Conservation (phyloP, 2,797 vertebrate genomes). For the Chelidonichthys spinosus region DNA sequence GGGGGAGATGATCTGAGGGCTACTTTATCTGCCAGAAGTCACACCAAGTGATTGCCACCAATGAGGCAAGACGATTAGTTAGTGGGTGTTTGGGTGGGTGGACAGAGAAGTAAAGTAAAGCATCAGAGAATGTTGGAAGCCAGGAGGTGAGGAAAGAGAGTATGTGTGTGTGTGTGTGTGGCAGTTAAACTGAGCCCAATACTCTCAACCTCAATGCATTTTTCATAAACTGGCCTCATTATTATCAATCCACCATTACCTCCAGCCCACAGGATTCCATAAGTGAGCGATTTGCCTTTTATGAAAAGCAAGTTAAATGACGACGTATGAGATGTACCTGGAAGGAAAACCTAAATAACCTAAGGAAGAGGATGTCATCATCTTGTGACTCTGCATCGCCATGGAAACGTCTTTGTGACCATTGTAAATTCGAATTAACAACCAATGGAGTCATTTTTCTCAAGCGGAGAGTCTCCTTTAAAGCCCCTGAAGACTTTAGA, state of each 20-base stretch:
- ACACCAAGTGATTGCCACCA: slow-evolving; percentile 68
- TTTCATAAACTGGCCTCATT: slow-evolving; percentile 53
- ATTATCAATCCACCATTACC: slow-evolving; percentile 47
- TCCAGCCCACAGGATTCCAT: slow-evolving; percentile 4
- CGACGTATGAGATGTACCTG: not conserved
- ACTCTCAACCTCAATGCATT: slow-evolving; percentile 49
- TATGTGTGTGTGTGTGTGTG: slow-evolving; percentile 21
- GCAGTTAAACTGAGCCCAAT: slow-evolving; percentile 37
- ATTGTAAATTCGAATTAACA: not conserved
- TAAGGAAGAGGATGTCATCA: slow-evolving; percentile 19
- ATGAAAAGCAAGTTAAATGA: slow-evolving; percentile 43
- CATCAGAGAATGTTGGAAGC: slow-evolving; percentile 40
- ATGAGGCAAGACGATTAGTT: slow-evolving; percentile 65
- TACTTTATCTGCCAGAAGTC: slow-evolving; percentile 69
- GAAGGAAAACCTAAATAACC: slow-evolving; percentile 12
- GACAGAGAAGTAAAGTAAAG: slow-evolving; percentile 38
- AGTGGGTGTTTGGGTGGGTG: slow-evolving; percentile 59
- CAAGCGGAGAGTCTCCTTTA: not conserved
- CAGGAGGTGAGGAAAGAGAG: slow-evolving; percentile 41
- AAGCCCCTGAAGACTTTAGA: not conserved
- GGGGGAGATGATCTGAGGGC: slow-evolving; percentile 60
- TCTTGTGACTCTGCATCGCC: slow-evolving; percentile 1
- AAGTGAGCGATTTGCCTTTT: slow-evolving; percentile 41
- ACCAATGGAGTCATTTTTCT: not conserved
- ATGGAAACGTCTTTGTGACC: not conserved